These are phyloP conservation scores for Grapholita molesta DNA, from an alignment of 1,140 invertebrate genomes.

Conservation along the genomic window DNA sequence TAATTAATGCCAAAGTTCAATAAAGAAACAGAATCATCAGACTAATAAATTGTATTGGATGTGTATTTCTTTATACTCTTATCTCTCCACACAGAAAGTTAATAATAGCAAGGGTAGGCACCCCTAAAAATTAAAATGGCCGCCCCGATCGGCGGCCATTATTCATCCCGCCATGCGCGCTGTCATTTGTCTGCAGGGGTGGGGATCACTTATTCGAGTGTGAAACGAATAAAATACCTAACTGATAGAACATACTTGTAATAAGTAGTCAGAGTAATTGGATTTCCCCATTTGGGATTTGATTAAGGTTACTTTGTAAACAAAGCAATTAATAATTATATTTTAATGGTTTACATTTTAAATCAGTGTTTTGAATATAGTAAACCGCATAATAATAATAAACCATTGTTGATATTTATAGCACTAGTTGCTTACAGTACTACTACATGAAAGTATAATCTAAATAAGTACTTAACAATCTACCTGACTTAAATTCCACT, in stretches of 20 bases:
- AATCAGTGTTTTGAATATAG: too few species aligned
- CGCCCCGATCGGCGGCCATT: slow-evolving; percentile 70
- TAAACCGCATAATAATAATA: too few species aligned
- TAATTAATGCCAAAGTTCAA: neutral
- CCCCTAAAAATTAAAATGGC: slow-evolving; percentile 77
- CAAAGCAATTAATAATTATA: too few species aligned
- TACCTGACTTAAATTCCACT: neutral
- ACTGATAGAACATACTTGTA: neutral
- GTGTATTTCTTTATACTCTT: neutral
- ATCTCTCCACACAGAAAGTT: neutral
- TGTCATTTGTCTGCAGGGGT: slow-evolving; percentile 69
- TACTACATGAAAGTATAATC: too few species aligned
- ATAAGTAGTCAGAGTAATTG: neutral
- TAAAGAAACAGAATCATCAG: neutral
- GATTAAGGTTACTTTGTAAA: neutral
- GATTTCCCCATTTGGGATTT: neutral
- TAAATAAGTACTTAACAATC: neutral
- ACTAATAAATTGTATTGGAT: neutral
- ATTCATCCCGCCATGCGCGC: slow-evolving; percentile 63
- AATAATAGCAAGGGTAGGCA: slow-evolving; percentile 39
- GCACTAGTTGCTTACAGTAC: too few species aligned
- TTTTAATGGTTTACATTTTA: too few species aligned
- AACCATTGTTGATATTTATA: too few species aligned
- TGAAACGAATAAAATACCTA: neutral
- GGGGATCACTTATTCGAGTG: slow-evolving; percentile 34